A percentile compares a stretch with the other conserved stretches of the same genome.
Conservation (phyloP, 2,113 vertebrate genomes). For the Cephalopholis sonnerati region DNA sequence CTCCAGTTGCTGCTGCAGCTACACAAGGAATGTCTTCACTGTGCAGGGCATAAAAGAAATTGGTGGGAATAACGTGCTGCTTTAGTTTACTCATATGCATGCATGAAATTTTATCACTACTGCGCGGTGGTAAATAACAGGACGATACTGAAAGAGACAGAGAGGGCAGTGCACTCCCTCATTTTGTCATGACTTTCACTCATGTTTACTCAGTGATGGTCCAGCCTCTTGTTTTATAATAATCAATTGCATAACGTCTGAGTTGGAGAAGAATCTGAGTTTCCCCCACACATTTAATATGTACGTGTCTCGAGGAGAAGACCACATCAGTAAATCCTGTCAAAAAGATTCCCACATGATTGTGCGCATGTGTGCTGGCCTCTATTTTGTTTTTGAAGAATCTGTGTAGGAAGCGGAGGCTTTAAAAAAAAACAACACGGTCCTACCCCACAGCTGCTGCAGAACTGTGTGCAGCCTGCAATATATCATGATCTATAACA, state of each 20-base stretch:
- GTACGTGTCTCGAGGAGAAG: background rate
- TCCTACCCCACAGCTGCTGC: background rate
- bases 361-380: slow-evolving; percentile 43
- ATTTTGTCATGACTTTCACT: slow-evolving; percentile 29
- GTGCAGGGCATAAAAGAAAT: slow-evolving; percentile 20
- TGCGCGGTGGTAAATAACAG: background rate
- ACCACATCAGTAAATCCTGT: slow-evolving; percentile 41
- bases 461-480: slow-evolving; percentile 24
- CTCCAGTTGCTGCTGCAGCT: slow-evolving; percentile 6
- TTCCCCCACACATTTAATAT: slow-evolving; percentile 17
- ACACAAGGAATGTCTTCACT: slow-evolving; percentile 7
- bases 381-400: slow-evolving; percentile 45
- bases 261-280: slow-evolving; percentile 30
- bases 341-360: slow-evolving; percentile 34
- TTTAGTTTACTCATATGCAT: slow-evolving; percentile 5
- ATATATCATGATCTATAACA: slow-evolving; percentile 35
- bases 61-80: slow-evolving; percentile 17
- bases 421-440: background rate
- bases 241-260: slow-evolving; percentile 31
- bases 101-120: slow-evolving; percentile 15
- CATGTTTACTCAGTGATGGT: slow-evolving; percentile 4
- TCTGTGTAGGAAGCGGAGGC: slow-evolving; percentile 25
- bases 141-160: background rate
- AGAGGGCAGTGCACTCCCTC: background rate
- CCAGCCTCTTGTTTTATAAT: slow-evolving; percentile 24